Percentiles rank a stretch among this genome's conserved stretches.
Conservation (phyloP, 2,797 vertebrate species). For the Onychomys arenicola region DNA sequence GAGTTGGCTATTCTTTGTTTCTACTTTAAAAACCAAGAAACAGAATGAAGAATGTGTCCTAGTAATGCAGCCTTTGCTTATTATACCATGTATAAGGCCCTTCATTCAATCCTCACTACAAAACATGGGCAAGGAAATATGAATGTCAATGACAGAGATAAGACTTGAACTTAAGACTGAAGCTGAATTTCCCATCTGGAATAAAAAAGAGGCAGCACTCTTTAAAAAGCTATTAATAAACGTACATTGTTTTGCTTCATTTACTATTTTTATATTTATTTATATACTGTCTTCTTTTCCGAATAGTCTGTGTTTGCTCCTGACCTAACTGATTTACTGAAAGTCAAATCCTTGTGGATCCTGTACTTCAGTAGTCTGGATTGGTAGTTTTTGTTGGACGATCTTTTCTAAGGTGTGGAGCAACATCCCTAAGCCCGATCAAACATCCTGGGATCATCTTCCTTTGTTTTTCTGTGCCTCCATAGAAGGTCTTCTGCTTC, state of each 20-base stretch:
- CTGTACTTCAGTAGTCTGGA: rapidly evolving
- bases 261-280: neutral
- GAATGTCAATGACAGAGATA: neutral
- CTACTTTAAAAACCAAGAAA: neutral
- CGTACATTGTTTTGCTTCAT: neutral
- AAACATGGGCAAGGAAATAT: neutral
- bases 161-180: neutral
- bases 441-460: neutral
- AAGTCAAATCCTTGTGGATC: neutral
- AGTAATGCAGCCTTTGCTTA: neutral
- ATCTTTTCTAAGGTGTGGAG: neutral
- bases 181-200: neutral
- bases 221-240: neutral
- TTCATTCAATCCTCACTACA: neutral
- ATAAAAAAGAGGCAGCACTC: neutral
- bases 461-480: neutral
- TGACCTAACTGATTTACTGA: neutral
- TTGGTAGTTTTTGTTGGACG: neutral
- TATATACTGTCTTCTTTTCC: neutral
- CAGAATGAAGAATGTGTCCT: neutral
- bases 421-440: neutral
- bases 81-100: neutral
- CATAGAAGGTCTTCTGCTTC: neutral
- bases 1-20: neutral
- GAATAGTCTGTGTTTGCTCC: neutral